Base-by-base conservation (phyloP, 1,140 invertebrate species). In the Elymnias hypermnestra region DNA sequence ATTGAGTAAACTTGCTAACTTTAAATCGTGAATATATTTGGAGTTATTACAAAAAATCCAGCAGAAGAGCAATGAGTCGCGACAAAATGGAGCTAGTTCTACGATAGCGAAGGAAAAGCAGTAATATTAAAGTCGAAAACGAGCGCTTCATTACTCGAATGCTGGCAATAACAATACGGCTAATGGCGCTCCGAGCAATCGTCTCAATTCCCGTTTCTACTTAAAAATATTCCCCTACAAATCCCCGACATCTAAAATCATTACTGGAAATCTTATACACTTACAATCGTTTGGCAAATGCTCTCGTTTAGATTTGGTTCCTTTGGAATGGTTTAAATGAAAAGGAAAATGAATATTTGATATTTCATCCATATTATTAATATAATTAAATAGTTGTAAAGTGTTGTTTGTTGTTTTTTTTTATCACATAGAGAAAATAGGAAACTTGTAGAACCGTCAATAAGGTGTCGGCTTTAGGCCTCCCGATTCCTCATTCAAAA, bases 141-240 rank as follows among this genome's bases (percentile, higher is more conserved):
- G 83, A 86, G 76, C 79, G 73, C 68, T 86, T 86, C 81, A 86
- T 87, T 86, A 84, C 73, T 67, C 61, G 65, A 84, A 84, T 83
- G 70, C 71, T 58, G 69, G 77, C 72, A 81, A 87, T 87, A 87
- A 86, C 83, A 86, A 86, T 86, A 85, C 77, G 70, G 70, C 74
- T 86, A 87, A 87, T 83, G 79, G 73, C 56, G 59, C 60, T 63
- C 56, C 44, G 43, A 33, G 64, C 72, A 67, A 78, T 76, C 65
- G 53, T 64, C 69, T 73, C 64, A 63, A 72, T 65, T 72, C 70
- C 63, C 66, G 59, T 55, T 67, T 72, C 61, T 57, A 57, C 47
- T 65, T 61, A 67, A 72, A 73, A 73, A 71, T 62, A 57, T 67
- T 68, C 59, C 48, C 57, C 37, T 56, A 72, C 71, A 73, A 78